A percentile compares a stretch with the other conserved stretches of the same genome.
phyloP scores from a whole-genome alignment of 2,113 vertebrate species.

The Gavialis gangeticus region DNA sequence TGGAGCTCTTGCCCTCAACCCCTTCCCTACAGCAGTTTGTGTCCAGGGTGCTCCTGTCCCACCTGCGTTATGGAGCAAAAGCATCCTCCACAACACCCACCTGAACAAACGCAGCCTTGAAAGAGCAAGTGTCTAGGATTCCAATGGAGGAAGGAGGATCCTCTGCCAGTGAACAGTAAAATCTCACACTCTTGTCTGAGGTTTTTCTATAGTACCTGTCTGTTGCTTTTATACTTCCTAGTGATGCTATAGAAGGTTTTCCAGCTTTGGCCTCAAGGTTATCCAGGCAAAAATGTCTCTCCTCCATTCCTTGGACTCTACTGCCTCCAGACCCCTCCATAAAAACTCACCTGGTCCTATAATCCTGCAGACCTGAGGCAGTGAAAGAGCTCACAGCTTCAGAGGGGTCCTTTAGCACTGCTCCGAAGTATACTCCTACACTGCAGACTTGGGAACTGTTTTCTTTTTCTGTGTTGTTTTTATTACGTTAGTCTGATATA shows the following conservation, averaged over 20 bases:
- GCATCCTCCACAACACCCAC: too few relatives aligned
- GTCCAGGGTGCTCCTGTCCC: too few relatives aligned
- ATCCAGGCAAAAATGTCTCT: fast-evolving
- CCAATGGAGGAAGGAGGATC: background rate
- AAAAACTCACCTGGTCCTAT: background rate
- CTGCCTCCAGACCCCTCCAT: fast-evolving
- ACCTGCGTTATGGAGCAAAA: too few relatives aligned
- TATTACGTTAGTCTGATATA: constrained; percentile 34
- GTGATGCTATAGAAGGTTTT: background rate
- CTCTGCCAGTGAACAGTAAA: background rate
- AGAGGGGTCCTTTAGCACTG: fast-evolving
- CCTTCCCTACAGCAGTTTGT: too few relatives aligned
- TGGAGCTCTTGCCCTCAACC: too few relatives aligned
- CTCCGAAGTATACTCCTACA: fast-evolving
- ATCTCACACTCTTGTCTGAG: background rate
- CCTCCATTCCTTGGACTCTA: fast-evolving
- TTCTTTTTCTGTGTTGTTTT: background rate
- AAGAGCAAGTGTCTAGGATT: background rate
- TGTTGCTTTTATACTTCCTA: background rate
- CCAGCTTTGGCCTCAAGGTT: fast-evolving
- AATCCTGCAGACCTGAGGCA: background rate
- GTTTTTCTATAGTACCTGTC: background rate
- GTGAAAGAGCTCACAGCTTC: fast-evolving
- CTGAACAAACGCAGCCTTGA: background rate
- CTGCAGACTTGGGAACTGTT: background rate